Base-by-base conservation (phyloP, 2,888 invertebrate genomes). In the Hirtodrosophila alboralis region DNA sequence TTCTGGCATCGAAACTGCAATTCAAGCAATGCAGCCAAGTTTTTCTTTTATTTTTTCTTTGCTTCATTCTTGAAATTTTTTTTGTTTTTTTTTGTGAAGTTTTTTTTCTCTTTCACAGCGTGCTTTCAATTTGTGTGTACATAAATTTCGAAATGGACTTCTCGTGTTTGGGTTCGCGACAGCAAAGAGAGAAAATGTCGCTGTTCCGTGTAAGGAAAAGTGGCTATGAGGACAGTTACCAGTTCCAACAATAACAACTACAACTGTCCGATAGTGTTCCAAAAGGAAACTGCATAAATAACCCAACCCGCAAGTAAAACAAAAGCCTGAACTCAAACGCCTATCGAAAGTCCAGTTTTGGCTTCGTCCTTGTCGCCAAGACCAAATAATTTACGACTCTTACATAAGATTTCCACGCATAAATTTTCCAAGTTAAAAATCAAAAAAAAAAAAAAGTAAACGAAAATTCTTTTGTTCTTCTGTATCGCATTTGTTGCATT, bases 101-200 rank as follows among this genome's bases (percentile, higher is more conserved):
- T 53, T 68, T 60, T 31, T 59, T 56, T 59, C 57, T 49, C 54
- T 49, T 38, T 65, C 44, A 45, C 61, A 31, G 36, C 31, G 63
- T 69, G 69, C 67, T 84, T 79, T 77, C 84, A 79, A 74, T 77
- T 85, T 77, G 84, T 84, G 78, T 77, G 78, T 72, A 83, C 78
- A 84, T 84, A 86, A 86, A 84, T 84, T 84, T 71, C 78, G 68
- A 75, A 84, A 86, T 84, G 84, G 84, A 84, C 81, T 84, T 86
- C 65, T 84, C 72, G 67, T 84, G 84, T 84, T 78, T 59, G 79
- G 49, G 63, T 52, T 54, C 48, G 58, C 64, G 63, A 70, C 67
- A 71, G 62, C 45, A 60, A 37, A 51, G 60, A 53, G 38, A 51
- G 45, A 63, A 68, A 68, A 77, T 59, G 38, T 47, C 43, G 51